phyloP scores from a whole-genome alignment of 2,797 vertebrate genomes.

The Acipenser oxyrinchus region DNA sequence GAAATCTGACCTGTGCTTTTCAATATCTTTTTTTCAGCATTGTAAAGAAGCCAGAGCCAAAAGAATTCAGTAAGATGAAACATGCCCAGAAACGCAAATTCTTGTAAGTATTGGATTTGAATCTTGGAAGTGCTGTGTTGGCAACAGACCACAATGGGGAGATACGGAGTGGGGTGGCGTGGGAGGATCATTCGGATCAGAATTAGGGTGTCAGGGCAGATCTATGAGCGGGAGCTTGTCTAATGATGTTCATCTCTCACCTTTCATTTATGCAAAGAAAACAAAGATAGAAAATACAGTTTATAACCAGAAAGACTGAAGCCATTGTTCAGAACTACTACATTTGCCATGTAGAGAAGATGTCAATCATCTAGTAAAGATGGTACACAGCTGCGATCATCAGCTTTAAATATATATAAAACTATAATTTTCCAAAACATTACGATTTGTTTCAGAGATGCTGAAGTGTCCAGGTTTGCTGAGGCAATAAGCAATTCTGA shows the following conservation, averaged over 20 bases:
- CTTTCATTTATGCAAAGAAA: neutral
- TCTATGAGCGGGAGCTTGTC: neutral
- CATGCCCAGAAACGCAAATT: conserved; percentile 58
- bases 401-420: neutral
- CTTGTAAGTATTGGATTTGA: conserved; percentile 41
- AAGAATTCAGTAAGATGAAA: conserved; percentile 62
- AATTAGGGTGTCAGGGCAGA: neutral
- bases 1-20: no score
- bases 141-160: neutral
- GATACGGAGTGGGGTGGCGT: neutral
- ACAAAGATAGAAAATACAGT: neutral
- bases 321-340: no score
- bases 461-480: conserved; percentile 63
- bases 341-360: neutral
- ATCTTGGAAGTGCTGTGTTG: neutral
- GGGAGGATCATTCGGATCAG: neutral
- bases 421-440: neutral
- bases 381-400: neutral
- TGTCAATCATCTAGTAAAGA: neutral
- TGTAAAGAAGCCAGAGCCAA: conserved; percentile 48
- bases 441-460: conserved; percentile 51
- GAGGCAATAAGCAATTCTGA: conserved; percentile 53
- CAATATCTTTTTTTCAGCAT: conserved; percentile 27
- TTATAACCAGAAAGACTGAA: no score
- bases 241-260: neutral